A percentile compares a stretch with the other conserved stretches of the same genome.
phyloP scores from a whole-genome alignment of 2,113 vertebrate species.

The Mastomys natalensis region DNA sequence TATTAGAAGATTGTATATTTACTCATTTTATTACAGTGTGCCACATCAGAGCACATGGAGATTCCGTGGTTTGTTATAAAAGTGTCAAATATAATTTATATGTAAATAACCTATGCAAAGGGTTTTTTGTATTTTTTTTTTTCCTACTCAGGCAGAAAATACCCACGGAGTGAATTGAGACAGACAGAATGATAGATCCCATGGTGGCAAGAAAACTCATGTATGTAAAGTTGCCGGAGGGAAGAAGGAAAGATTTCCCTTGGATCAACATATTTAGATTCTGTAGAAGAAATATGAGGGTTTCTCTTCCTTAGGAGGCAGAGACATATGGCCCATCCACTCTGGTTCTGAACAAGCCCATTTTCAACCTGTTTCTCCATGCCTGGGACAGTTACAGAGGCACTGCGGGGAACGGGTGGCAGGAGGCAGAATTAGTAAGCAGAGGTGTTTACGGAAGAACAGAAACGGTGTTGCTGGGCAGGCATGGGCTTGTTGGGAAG shows the following conservation, averaged over 20 bases:
- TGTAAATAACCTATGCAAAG: conserved; percentile 60
- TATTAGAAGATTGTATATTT: conserved; percentile 56
- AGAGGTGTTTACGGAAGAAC: neutral
- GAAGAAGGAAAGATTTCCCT: neutral
- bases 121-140: conserved; percentile 24
- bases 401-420: no score
- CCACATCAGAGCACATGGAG: neutral
- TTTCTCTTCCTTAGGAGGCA: neutral
- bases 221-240: neutral
- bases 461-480: no score
- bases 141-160: neutral
- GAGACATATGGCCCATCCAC: neutral
- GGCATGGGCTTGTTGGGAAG: no score
- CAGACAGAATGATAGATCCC: neutral
- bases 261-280: neutral
- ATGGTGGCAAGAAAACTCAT: conserved; percentile 36
- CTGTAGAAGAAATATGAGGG: rapidly evolving
- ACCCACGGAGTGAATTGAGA: neutral
- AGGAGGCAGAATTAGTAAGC: rapidly evolving
- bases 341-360: neutral
- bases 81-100: conserved; percentile 51
- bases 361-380: neutral
- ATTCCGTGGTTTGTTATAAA: conserved; percentile 13
- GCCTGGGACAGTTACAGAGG: neutral
- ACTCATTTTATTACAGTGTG: neutral